phyloP scores from a whole-genome alignment of 1,140 invertebrate species.

The Sesamia nonagrioides region DNA sequence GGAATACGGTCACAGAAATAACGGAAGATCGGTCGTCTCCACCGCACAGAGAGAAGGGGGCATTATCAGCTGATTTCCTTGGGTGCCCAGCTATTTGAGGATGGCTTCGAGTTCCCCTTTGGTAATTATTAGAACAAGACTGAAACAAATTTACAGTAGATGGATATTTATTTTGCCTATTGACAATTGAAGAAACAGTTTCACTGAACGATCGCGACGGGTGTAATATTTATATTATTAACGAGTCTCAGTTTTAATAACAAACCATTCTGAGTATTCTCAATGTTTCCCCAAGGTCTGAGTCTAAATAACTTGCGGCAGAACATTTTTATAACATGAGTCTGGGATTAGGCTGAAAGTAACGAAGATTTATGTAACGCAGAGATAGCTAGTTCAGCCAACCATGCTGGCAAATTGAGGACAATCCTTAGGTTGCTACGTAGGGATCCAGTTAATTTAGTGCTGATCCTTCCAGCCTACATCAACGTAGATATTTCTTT shows the following conservation, averaged over 20 bases:
- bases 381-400: conserved; percentile 24
- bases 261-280: background rate
- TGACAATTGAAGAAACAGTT: too few relatives aligned
- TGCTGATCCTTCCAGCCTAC: background rate
- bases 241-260: conserved; percentile 4
- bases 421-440: conserved; percentile 35
- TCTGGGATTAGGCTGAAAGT: conserved; percentile 17
- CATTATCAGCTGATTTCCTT: too few relatives aligned
- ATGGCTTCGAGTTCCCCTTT: too few relatives aligned
- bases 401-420: conserved; percentile 29
- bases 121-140: too few relatives aligned
- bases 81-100: too few relatives aligned
- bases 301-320: background rate
- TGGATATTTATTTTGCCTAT: too few relatives aligned
- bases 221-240: too few relatives aligned
- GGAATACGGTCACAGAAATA: too few relatives aligned
- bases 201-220: too few relatives aligned
- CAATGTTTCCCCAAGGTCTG: background rate
- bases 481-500: conserved; percentile 2
- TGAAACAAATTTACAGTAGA: too few relatives aligned
- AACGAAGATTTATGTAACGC: conserved; percentile 36
- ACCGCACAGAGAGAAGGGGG: too few relatives aligned
- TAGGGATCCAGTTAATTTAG: conserved; percentile 26
- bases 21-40: too few relatives aligned
- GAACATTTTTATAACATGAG: conserved; percentile 38